Percentiles rank a stretch among this genome's conserved stretches.
Evolutionary conservation across 2,113 vertebrate genomes (phyloP).

Genomic region (Calypte anna): DNA sequence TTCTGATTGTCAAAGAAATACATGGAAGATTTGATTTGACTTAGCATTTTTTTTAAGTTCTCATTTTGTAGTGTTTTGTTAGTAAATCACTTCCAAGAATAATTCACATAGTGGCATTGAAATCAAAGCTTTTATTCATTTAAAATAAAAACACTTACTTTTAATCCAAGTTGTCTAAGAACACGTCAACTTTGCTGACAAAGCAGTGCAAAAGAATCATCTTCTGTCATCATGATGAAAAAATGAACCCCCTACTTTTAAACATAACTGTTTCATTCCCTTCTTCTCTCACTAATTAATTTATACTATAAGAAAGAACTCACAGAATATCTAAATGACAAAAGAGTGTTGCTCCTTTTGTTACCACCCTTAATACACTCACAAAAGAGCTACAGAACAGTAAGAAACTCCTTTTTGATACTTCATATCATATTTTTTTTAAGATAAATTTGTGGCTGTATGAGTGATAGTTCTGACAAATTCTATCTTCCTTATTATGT

Average conservation of each 20-base stretch:
- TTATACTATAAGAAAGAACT: neutral
- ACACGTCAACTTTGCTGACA: neutral
- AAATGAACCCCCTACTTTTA: neutral
- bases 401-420: neutral
- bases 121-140: neutral
- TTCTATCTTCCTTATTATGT: neutral
- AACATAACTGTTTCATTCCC: rapidly evolving
- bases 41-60: neutral
- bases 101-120: neutral
- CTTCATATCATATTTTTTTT: neutral
- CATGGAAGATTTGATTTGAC: neutral
- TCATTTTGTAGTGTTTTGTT: neutral
- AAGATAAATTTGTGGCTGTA: neutral
- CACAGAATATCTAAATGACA: neutral
- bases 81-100: neutral
- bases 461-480: neutral
- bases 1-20: neutral
- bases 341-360: neutral
- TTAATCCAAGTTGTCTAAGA: neutral
- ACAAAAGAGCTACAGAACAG: neutral
- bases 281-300: neutral
- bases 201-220: neutral
- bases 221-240: neutral
- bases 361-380: neutral
- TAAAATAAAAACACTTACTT: neutral